Evolutionary conservation across 92 coral and sea anemone species (phyloP).

Genomic region (Phenganax stokvisi): DNA sequence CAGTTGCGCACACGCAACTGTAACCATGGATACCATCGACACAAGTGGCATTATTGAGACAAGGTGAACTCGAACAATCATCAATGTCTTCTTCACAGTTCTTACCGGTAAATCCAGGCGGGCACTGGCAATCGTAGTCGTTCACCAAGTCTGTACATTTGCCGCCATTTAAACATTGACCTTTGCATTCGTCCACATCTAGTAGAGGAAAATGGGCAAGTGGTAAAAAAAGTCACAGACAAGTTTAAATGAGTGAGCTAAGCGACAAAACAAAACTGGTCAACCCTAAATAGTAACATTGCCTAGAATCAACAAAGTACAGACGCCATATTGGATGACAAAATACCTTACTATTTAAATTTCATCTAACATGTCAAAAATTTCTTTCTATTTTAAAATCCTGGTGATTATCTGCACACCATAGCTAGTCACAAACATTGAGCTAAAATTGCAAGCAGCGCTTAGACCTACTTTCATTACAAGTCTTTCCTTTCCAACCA

Average conservation of each 20-base stretch:
- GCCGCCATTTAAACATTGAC: constrained; percentile 82
- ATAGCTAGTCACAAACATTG: neutral
- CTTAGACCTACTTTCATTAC: constrained; percentile 74
- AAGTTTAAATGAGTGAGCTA: too few relatives aligned
- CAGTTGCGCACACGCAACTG: constrained; percentile 74
- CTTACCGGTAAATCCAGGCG: constrained; percentile 60
- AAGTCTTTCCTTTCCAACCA: constrained; percentile 86
- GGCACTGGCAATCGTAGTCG: constrained; percentile 69
- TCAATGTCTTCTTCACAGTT: constrained; percentile 62
- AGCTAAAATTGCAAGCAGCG: neutral
- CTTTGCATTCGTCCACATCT: constrained; percentile 86
- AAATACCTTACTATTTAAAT: too few relatives aligned
- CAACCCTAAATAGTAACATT: too few relatives aligned
- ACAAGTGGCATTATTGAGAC: constrained; percentile 84
- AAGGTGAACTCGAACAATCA: constrained; percentile 64
- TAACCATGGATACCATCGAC: constrained; percentile 57
- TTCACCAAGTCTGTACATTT: constrained; percentile 64
- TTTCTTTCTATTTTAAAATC: too few relatives aligned
- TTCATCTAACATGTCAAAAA: too few relatives aligned
- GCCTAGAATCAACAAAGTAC: too few relatives aligned
- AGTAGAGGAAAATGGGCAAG: neutral
- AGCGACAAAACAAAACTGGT: too few relatives aligned
- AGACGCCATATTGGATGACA: too few relatives aligned
- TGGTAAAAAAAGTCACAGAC: too few relatives aligned
- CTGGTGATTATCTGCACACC: neutral